These are phyloP conservation scores for Micromesistius poutassou DNA, from an alignment of 2,797 vertebrate species.

Conservation along the genomic window DNA sequence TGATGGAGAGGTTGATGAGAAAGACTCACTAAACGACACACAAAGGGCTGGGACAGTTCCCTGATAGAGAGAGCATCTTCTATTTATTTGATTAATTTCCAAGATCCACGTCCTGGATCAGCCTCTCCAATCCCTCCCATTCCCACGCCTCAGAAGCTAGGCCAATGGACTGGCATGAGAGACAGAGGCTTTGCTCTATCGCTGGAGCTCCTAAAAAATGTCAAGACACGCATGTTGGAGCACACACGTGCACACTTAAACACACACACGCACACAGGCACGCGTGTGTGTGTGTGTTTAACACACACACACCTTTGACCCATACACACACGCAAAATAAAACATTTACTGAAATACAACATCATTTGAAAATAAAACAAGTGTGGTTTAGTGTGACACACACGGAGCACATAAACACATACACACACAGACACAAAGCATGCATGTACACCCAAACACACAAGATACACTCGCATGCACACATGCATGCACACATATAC, in stretches of 20 bases:
- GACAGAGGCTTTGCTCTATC: not conserved
- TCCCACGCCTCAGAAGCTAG: not conserved
- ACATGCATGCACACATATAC: slow-evolving; percentile 8
- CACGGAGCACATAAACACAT: slow-evolving; percentile 7
- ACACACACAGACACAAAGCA: slow-evolving; percentile 5
- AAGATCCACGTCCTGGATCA: not conserved
- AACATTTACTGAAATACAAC: too few species aligned
- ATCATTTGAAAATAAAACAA: too few species aligned
- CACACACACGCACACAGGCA: slow-evolving; percentile 3
- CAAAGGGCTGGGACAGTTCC: not conserved
- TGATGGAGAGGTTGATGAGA: too few species aligned
- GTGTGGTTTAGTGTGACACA: too few species aligned
- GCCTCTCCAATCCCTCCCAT: not conserved
- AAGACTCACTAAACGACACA: not conserved
- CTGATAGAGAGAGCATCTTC: not conserved
- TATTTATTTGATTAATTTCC: too few species aligned
- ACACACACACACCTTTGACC: too few species aligned
- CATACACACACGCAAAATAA: not conserved
- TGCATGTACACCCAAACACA: slow-evolving; percentile 6
- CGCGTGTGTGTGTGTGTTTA: too few species aligned
- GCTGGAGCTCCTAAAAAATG: slow-evolving; percentile 23
- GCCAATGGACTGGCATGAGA: not conserved
- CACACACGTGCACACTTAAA: slow-evolving; percentile 26
- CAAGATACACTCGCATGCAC: not conserved
- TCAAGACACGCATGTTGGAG: not conserved